Conservation (phyloP, 2,888 invertebrate genomes). For the Galerucella nymphaeae region DNA sequence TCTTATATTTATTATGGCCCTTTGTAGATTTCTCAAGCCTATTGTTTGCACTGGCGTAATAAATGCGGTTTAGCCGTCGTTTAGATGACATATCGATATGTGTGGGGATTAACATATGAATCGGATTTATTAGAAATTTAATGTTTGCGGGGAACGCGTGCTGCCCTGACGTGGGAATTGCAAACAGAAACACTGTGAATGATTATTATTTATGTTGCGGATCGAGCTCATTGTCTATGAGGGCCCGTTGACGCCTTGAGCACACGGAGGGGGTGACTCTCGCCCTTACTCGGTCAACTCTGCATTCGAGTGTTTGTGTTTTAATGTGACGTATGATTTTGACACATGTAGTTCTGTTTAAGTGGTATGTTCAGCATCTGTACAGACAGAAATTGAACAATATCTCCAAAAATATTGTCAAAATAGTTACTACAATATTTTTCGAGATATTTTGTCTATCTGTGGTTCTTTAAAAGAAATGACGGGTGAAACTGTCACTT, state of each 20-base stretch:
- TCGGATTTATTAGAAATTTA: slow-evolving; percentile 66
- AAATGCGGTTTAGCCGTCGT: slow-evolving; percentile 61
- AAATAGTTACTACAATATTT: too few relatives aligned
- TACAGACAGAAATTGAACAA: background rate
- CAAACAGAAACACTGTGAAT: slow-evolving; percentile 60
- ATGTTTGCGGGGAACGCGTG: slow-evolving; percentile 62
- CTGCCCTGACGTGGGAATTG: slow-evolving; percentile 63
- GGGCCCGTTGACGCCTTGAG: slow-evolving; percentile 42
- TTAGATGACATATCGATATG: slow-evolving; percentile 60
- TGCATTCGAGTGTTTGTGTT: slow-evolving; percentile 58
- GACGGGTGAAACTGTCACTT: too few relatives aligned
- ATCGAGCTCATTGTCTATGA: slow-evolving; percentile 58
- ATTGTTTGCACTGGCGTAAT: slow-evolving; percentile 63
- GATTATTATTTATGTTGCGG: slow-evolving; percentile 63
- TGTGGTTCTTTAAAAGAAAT: too few relatives aligned
- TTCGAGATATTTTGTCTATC: too few relatives aligned
- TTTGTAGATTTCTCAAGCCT: slow-evolving; percentile 48
- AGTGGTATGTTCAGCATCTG: slow-evolving; percentile 7
- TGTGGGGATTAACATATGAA: slow-evolving; percentile 64
- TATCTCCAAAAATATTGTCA: too few relatives aligned
- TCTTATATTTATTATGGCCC: slow-evolving; percentile 57
- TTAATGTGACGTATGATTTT: slow-evolving; percentile 62
- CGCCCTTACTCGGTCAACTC: slow-evolving; percentile 31
- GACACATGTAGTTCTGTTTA: slow-evolving; percentile 56
- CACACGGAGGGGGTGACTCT: slow-evolving; percentile 32